phyloP scores from a whole-genome alignment of 2,113 vertebrate genomes.

The Motacilla tschutschensis region DNA sequence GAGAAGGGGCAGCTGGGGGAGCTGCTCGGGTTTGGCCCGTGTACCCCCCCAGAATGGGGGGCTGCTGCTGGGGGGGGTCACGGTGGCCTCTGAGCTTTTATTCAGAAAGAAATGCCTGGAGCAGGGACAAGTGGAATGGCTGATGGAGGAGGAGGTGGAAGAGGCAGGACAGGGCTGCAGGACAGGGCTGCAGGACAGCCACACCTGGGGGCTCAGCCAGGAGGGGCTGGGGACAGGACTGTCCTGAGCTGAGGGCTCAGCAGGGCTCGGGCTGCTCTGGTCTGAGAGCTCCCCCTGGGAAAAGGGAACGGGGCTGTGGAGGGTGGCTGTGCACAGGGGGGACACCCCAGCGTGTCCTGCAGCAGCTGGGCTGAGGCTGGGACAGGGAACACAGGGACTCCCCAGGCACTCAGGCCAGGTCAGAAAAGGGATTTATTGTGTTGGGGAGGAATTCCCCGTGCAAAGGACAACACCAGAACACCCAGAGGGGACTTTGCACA shows the following conservation, averaged over 20 bases:
- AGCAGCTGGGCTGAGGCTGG: not conserved
- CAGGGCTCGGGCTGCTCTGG: accelerated
- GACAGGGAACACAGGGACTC: not conserved
- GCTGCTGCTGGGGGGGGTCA: not conserved
- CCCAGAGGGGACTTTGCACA: not conserved
- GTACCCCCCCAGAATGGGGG: not conserved
- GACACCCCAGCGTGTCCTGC: not conserved
- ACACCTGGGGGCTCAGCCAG: not conserved
- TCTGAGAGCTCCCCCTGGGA: not conserved
- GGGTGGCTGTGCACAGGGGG: not conserved
- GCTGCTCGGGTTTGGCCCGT: not conserved
- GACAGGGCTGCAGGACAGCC: not conserved
- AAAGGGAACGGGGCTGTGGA: not conserved
- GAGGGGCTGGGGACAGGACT: not conserved
- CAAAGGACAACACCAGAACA: not conserved
- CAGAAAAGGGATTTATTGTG: not conserved
- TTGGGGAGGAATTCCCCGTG: not conserved
- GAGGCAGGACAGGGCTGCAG: not conserved
- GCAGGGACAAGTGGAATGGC: not conserved
- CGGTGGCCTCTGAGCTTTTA: not conserved
- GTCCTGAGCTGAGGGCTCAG: not conserved
- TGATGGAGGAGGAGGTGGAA: not conserved
- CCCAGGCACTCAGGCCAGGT: not conserved
- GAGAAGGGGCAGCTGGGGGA: not conserved
- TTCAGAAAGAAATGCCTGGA: not conserved